phyloP scores from a whole-genome alignment of 2,113 vertebrate genomes.

The Gobio gobio region DNA sequence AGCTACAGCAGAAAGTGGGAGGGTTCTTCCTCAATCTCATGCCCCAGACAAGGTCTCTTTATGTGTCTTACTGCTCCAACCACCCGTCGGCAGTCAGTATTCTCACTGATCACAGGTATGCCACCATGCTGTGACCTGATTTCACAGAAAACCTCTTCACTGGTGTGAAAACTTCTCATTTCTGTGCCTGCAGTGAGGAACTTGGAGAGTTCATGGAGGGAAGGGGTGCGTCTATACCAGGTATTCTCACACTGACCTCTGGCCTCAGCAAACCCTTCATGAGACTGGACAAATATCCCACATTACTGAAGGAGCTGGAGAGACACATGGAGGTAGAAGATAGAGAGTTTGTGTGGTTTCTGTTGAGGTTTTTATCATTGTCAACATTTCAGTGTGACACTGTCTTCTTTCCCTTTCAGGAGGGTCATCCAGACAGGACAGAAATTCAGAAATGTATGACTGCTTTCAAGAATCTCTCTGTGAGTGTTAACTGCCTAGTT shows the following conservation, averaged over 20 bases:
- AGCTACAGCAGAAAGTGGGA: conserved; percentile 92
- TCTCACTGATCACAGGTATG: conserved; percentile 92
- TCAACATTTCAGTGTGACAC: not conserved
- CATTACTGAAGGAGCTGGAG: conserved; percentile 95
- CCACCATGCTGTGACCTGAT: not conserved
- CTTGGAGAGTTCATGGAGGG: conserved; percentile 97
- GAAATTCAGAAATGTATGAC: conserved; percentile 97
- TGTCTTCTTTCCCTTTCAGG: conserved; percentile 73
- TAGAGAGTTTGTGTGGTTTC: not conserved
- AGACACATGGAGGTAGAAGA: conserved; percentile 95
- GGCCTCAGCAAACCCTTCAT: conserved; percentile 99
- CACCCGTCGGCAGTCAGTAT: conserved; percentile 96
- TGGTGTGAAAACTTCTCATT: not conserved
- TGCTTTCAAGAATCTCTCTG: conserved; percentile 92
- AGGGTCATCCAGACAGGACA: conserved; percentile 89
- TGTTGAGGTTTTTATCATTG: not conserved
- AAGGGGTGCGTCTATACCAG: conserved; percentile 89
- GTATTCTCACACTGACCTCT: conserved; percentile 93
- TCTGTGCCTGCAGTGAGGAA: conserved; percentile 80
- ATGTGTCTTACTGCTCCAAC: conserved; percentile 93
- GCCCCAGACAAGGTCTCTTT: conserved; percentile 92
- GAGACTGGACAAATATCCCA: conserved; percentile 97
- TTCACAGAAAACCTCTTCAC: not conserved
- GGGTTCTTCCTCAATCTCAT: conserved; percentile 94
- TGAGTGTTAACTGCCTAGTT: conserved; percentile 71